Evolutionary conservation across 2,797 vertebrate genomes (phyloP).

Genomic region (Enteromius mattozi): DNA sequence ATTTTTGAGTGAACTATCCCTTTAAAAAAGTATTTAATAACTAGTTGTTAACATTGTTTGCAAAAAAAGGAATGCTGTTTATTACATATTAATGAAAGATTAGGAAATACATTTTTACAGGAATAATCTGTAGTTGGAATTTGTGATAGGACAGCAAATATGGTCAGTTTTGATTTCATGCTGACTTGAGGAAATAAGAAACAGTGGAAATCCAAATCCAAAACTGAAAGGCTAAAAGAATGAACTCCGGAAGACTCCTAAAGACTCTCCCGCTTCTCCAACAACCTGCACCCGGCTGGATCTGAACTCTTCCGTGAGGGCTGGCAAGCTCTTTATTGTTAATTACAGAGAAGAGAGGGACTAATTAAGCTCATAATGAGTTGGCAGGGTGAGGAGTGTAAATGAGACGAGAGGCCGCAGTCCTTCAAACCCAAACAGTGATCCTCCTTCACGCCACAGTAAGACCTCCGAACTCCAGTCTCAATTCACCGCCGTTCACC

Average conservation of each 20-base stretch:
- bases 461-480: background rate
- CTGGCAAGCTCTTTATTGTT: conserved; percentile 28
- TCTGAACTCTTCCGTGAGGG: background rate
- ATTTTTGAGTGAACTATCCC: background rate
- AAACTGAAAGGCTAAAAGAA: background rate
- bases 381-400: conserved; percentile 42
- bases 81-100: background rate
- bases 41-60: background rate
- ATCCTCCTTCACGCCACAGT: background rate
- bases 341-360: conserved; percentile 42
- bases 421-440: conserved; percentile 18
- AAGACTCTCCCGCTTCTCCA: background rate
- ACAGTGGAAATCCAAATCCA: background rate
- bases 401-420: conserved; percentile 20
- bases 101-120: background rate
- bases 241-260: background rate
- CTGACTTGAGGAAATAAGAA: background rate
- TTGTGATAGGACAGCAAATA: background rate
- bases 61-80: background rate
- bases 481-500: background rate
- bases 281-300: background rate
- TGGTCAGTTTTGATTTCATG: background rate
- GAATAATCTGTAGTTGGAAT: background rate
- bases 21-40: background rate
- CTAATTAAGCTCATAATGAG: conserved; percentile 57